phyloP scores from a whole-genome alignment of 2,113 vertebrate genomes.

The Hiodon alosoides region DNA sequence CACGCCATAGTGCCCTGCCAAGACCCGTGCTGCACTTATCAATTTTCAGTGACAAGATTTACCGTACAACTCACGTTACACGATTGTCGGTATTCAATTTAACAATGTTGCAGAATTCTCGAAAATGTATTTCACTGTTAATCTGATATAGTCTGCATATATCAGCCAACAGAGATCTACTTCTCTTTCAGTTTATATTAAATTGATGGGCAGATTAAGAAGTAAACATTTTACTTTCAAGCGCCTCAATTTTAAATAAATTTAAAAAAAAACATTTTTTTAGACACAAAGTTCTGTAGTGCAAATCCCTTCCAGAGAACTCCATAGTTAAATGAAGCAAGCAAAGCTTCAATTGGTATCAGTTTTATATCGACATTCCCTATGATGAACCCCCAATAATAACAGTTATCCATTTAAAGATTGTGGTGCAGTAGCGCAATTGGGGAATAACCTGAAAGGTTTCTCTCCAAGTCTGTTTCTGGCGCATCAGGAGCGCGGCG shows the following conservation, averaged over 20 bases:
- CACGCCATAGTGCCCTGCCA: constrained; percentile 1
- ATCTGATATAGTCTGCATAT: background rate
- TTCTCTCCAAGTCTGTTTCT: too few species aligned
- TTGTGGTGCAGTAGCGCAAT: too few species aligned
- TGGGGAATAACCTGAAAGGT: too few species aligned
- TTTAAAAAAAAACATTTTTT: too few species aligned
- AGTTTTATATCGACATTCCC: too few species aligned
- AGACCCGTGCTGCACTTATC: constrained; percentile 4
- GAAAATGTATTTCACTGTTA: background rate
- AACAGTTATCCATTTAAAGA: too few species aligned
- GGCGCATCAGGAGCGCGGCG: too few species aligned
- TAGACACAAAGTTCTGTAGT: too few species aligned
- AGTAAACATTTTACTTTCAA: background rate
- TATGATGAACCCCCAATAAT: too few species aligned
- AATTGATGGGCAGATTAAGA: background rate
- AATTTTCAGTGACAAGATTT: background rate
- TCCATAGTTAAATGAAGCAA: too few species aligned
- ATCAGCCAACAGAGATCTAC: background rate
- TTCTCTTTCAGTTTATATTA: background rate
- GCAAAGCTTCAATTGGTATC: background rate
- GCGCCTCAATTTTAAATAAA: background rate
- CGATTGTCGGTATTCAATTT: constrained; percentile 4
- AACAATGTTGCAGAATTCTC: background rate
- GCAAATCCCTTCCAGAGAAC: too few species aligned
- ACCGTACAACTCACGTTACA: background rate